Conservation (phyloP, 2,888 invertebrate genomes). For the Lycocerus yunnanus region DNA sequence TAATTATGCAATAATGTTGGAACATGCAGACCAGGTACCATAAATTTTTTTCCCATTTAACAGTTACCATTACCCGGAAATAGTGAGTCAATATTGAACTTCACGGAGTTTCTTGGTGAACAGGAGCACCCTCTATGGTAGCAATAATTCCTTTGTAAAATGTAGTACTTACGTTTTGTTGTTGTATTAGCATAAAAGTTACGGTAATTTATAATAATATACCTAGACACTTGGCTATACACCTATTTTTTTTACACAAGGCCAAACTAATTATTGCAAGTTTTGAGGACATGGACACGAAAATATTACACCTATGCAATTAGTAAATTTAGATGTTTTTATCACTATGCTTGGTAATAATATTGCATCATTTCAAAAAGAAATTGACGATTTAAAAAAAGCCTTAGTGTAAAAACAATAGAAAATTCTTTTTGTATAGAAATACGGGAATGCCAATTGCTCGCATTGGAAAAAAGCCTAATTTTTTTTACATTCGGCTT, state of each 20-base stretch:
- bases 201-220: background rate
- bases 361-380: background rate
- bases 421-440: too few species aligned
- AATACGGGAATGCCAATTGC: too few species aligned
- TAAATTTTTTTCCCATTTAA: background rate
- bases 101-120: background rate
- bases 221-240: background rate
- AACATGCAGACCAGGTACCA: background rate
- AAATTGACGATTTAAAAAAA: too few species aligned
- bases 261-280: background rate
- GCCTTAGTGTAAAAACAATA: too few species aligned
- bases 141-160: background rate
- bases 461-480: too few species aligned
- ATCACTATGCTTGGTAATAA: background rate
- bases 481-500: too few species aligned
- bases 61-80: background rate
- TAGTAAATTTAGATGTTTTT: background rate
- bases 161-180: background rate
- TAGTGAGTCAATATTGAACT: background rate
- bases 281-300: slow-evolving; percentile 2
- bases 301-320: background rate
- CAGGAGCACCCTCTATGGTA: background rate
- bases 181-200: background rate
- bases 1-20: background rate
- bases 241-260: background rate